Conservation (phyloP, 1,140 invertebrate species). For the Oedothorax gibbosus region DNA sequence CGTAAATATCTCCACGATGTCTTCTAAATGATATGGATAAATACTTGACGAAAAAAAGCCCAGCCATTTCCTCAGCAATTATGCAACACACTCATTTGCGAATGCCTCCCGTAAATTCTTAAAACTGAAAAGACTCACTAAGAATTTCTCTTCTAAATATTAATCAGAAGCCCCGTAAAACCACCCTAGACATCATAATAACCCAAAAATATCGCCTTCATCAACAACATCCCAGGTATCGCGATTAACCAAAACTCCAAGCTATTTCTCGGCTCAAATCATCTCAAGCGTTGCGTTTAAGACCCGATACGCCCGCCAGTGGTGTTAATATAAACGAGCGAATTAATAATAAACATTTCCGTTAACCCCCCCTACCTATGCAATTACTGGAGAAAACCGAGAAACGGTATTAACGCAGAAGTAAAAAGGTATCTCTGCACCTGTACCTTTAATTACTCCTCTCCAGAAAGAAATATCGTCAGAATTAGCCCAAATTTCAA, state of each 20-base stretch:
- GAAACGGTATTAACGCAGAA: conserved; percentile 22
- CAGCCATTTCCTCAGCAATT: too few species aligned
- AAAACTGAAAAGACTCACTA: too few species aligned
- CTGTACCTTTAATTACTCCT: conserved; percentile 50
- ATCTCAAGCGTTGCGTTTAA: conserved; percentile 10
- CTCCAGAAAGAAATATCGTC: conserved; percentile 46
- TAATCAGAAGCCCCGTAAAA: conserved; percentile 26
- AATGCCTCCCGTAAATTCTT: too few species aligned
- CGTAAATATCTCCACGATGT: too few species aligned
- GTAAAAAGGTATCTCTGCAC: conserved; percentile 43
- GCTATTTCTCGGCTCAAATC: conserved; percentile 10
- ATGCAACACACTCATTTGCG: too few species aligned
- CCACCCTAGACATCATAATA: background rate
- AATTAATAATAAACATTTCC: conserved; percentile 58
- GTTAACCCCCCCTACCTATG: conserved; percentile 8
- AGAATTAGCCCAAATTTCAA: conserved; percentile 53
- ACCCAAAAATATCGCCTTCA: conserved; percentile 40
- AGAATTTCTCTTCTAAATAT: conserved; percentile 21
- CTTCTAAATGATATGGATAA: too few species aligned
- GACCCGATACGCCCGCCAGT: background rate
- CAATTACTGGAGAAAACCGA: conserved; percentile 52
- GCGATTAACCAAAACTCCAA: conserved; percentile 34
- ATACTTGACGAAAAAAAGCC: too few species aligned
- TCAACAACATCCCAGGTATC: background rate
- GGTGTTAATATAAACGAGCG: conserved; percentile 53